Evolutionary conservation across 2,113 vertebrate genomes (phyloP), one percentile per base, ranked within the genome.

Genomic region (Willisornis vidua): DNA sequence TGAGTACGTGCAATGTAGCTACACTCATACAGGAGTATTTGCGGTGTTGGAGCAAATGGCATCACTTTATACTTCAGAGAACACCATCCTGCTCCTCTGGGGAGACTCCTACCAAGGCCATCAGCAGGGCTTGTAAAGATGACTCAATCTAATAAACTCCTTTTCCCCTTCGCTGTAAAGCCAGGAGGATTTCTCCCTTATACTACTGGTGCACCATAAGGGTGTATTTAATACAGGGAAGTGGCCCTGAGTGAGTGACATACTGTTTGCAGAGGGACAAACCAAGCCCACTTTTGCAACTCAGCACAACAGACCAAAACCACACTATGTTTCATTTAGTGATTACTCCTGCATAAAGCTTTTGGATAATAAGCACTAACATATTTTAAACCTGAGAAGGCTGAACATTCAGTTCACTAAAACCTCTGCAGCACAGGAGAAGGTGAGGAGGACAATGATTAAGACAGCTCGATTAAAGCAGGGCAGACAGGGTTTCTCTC

Each of bases 351-450:
- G 57, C 74, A 87, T 62, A 85, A 95, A 87, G 89, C 80, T 89
- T 91, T 87, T 66, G 78, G 45, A 67, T 85, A 93, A 87, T 70
- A 91, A 74, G 54, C 74, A 79, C 41, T 66, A 84, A 43, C 46
- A 63, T 94, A 75, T 68, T 94, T 89, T 87, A 85, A 92, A 94
- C 74, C 55, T 82, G 71, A 94, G 49, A 54, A 82, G 91, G 80
- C 66, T 52, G 87, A 95, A 75, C 74, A 70, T 87, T 95, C 26
- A 59, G 68, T 61, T 93, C 61, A 70, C 90, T 86, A 93, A 93
- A 93, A 52, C 48, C 76, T 75, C 58, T 72, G 66, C 41, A 87
- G 52, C 68, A 31, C 1, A 87, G 66, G 63, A 45, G 73, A 88
- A 94, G 68, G 61, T 6, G 10, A 81, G 81, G 80, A 89, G 84